These are phyloP conservation scores for Hyaena hyaena DNA, from an alignment of 2,113 vertebrate genomes.

Conservation along the genomic window DNA sequence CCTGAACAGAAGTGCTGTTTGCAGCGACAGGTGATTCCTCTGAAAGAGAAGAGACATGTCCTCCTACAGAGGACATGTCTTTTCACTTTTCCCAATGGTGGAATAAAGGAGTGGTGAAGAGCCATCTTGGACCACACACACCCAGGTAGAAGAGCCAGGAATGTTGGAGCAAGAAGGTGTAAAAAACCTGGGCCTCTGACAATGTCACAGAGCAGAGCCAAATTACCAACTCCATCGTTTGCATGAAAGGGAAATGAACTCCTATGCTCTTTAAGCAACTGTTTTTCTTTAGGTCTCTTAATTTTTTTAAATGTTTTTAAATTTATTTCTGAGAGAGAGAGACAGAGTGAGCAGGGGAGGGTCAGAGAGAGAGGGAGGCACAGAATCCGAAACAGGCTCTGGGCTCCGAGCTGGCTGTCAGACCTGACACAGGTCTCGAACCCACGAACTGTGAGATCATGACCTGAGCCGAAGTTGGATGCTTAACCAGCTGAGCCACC, in stretches of 20 bases:
- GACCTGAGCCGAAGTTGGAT: no score
- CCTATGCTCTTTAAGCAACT: background rate
- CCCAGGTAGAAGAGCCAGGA: background rate
- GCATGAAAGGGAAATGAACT: background rate
- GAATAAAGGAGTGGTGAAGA: background rate
- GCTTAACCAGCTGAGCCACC: no score
- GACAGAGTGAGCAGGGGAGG: no score
- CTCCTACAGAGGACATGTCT: background rate
- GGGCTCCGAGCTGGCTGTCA: no score
- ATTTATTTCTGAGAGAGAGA: no score
- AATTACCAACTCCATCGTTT: background rate
- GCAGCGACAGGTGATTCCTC: no score
- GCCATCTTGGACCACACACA: background rate
- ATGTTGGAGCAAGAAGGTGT: background rate
- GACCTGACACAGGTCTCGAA: no score
- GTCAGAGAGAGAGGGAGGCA: no score
- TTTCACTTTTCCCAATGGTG: background rate
- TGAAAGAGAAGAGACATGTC: background rate
- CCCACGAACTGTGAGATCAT: no score
- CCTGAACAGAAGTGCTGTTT: background rate
- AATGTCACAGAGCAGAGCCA: background rate
- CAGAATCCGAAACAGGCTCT: no score
- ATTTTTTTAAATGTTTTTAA: no score
- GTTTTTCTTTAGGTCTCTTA: background rate
- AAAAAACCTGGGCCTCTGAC: background rate